Conservation (phyloP, 2,797 vertebrate genomes). For the Hippocampus kuda region DNA sequence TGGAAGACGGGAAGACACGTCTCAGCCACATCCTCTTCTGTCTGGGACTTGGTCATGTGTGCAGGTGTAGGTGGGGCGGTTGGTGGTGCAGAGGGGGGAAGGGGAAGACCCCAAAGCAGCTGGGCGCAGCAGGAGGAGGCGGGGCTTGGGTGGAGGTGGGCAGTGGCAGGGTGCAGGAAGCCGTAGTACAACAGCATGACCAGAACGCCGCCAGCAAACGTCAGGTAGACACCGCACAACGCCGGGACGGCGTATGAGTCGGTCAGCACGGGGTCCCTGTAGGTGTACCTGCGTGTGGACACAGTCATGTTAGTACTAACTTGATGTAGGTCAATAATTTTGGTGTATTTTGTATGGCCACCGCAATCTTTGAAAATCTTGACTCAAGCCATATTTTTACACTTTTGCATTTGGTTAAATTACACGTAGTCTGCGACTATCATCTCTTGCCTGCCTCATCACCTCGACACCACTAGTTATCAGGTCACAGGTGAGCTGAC, state of each 20-base stretch:
- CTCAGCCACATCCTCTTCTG: slow-evolving; percentile 77
- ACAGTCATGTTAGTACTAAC: background rate
- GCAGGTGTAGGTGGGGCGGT: slow-evolving; percentile 77
- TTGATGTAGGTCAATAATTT: background rate
- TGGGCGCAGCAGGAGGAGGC: slow-evolving; percentile 96
- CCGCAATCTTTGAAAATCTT: background rate
- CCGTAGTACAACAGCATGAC: slow-evolving; percentile 96
- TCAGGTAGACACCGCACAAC: slow-evolving; percentile 91
- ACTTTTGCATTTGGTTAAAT: background rate
- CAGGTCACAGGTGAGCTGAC: no score
- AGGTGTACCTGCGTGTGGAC: slow-evolving; percentile 59
- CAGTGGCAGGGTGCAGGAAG: slow-evolving; percentile 87
- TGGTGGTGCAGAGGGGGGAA: slow-evolving; percentile 92
- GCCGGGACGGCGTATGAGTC: slow-evolving; percentile 88
- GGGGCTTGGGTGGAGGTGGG: slow-evolving; percentile 77
- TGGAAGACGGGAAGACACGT: slow-evolving; percentile 97
- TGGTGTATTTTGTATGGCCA: background rate
- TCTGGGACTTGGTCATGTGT: slow-evolving; percentile 55
- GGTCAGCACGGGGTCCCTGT: slow-evolving; percentile 85
- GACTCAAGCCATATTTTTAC: background rate
- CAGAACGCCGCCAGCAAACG: slow-evolving; percentile 86
- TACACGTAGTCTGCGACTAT: no score
- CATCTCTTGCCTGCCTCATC: no score
- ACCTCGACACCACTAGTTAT: no score
- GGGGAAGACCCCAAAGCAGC: slow-evolving; percentile 95